phyloP scores from a whole-genome alignment of 2,797 vertebrate genomes.

The Notolepis coatsorum region DNA sequence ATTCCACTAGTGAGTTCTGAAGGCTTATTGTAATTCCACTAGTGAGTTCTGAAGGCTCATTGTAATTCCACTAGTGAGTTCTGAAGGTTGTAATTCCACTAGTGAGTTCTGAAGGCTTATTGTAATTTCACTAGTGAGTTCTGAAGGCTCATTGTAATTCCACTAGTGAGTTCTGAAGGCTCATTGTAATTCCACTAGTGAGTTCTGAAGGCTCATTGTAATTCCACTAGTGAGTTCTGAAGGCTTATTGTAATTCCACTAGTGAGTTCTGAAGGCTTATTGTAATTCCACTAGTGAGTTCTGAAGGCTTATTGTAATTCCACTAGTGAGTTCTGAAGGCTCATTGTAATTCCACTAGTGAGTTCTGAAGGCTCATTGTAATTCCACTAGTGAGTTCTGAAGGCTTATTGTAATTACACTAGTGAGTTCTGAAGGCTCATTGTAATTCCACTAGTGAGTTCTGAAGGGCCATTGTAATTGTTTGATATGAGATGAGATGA shows the following conservation, averaged over 20 bases:
- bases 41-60: conserved; percentile 47
- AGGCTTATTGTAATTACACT: conserved; percentile 54
- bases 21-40: conserved; percentile 54
- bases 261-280: too few species aligned
- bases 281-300: conserved; percentile 53
- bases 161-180: conserved; percentile 46
- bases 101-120: conserved; percentile 47
- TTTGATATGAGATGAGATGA: conserved; percentile 56
- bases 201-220: conserved; percentile 50
- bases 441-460: conserved; percentile 53
- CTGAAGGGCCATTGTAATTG: conserved; percentile 63
- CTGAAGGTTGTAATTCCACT: conserved; percentile 58
- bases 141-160: conserved; percentile 59
- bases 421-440: conserved; percentile 49
- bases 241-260: conserved; percentile 63
- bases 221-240: conserved; percentile 55
- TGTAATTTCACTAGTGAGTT: too few species aligned
- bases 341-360: conserved; percentile 54
- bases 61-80: conserved; percentile 64
- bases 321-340: too few species aligned
- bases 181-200: too few species aligned
- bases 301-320: conserved; percentile 63
- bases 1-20: too few species aligned
- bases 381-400: too few species aligned
- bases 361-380: conserved; percentile 57